Evolutionary conservation across 2,797 vertebrate species (phyloP).

Genomic region (Labroides dimidiatus): DNA sequence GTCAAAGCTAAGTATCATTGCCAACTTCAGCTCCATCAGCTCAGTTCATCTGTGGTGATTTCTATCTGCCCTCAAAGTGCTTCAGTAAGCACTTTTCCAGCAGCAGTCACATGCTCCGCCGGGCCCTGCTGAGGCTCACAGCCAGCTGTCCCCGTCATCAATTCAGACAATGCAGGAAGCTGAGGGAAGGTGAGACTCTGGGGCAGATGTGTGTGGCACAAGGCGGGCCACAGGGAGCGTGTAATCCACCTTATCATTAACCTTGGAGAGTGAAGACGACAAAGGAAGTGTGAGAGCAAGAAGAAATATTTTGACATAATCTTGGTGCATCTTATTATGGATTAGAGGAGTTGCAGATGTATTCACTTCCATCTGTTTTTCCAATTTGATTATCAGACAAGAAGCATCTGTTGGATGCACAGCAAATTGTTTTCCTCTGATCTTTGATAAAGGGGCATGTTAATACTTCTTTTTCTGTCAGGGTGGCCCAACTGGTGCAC

Average conservation of each 20-base stretch:
- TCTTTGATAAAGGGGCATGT: too few species aligned
- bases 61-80: constrained; percentile 65
- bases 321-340: neutral
- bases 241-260: neutral
- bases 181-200: constrained; percentile 45
- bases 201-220: constrained; percentile 39
- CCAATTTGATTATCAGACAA: neutral
- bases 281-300: neutral
- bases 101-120: constrained; percentile 66
- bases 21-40: constrained; percentile 65
- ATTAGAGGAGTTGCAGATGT: neutral
- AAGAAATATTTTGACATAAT: neutral
- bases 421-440: too few species aligned
- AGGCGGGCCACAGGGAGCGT: neutral
- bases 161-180: constrained; percentile 61
- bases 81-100: constrained; percentile 73
- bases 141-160: constrained; percentile 73
- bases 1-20: constrained; percentile 56
- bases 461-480: too few species aligned
- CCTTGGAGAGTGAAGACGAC: constrained; percentile 4
- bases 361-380: neutral
- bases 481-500: too few species aligned
- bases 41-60: constrained; percentile 65
- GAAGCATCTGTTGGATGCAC: too few species aligned
- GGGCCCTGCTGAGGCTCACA: constrained; percentile 50